phyloP scores from a whole-genome alignment of 2,113 vertebrate genomes.

The Miniopterus natalensis region DNA sequence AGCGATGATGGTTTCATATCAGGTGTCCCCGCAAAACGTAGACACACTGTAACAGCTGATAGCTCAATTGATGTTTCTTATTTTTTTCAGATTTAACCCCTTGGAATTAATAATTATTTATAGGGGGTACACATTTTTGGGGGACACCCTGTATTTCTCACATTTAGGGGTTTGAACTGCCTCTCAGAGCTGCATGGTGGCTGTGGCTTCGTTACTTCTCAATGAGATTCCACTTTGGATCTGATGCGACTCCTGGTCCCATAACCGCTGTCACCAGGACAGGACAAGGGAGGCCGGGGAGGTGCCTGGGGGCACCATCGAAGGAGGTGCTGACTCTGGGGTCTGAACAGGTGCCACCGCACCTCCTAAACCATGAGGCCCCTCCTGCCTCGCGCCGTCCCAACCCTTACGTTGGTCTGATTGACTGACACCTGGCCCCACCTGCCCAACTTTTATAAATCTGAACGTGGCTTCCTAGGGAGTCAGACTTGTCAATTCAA shows the following conservation, averaged over 20 bases:
- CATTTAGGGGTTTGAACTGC: neutral
- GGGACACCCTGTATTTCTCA: neutral
- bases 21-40: no score
- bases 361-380: fast-evolving
- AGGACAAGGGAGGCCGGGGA: fast-evolving
- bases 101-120: no score
- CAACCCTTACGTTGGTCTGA: fast-evolving
- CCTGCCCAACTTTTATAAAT: fast-evolving
- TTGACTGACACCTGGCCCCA: neutral
- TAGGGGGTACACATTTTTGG: no score
- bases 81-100: no score
- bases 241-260: fast-evolving
- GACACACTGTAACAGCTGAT: no score
- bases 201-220: neutral
- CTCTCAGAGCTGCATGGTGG: neutral
- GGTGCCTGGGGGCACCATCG: no score
- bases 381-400: fast-evolving
- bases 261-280: fast-evolving
- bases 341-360: neutral
- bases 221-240: neutral
- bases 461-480: fast-evolving
- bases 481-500: neutral
- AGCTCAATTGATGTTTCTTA: no score
- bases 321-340: fast-evolving
- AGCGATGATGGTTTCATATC: no score